phyloP scores from a whole-genome alignment of 2,797 vertebrate genomes.

The Babyrousa celebensis region DNA sequence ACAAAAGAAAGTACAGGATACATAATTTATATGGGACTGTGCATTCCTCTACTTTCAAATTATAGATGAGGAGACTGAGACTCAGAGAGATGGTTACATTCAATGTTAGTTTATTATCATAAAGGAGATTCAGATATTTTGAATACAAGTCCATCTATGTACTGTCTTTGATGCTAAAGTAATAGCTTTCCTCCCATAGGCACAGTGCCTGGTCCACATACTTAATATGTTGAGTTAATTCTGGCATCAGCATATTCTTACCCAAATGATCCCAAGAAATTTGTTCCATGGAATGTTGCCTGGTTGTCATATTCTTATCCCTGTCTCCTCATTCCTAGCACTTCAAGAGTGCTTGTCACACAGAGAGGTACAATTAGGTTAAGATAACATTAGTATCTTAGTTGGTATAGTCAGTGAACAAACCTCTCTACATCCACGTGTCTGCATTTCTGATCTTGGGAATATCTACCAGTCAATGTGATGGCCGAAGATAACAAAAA shows the following conservation, averaged over 20 bases:
- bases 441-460: conserved; percentile 24
- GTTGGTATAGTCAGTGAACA: neutral
- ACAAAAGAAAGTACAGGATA: neutral
- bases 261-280: conserved; percentile 35
- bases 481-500: neutral
- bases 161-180: conserved; percentile 7
- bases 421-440: neutral
- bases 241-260: neutral
- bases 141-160: neutral
- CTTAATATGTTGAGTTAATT: conserved; percentile 39
- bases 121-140: conserved; percentile 27
- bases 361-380: neutral
- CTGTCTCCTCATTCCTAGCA: neutral
- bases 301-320: neutral
- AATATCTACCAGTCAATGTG: neutral
- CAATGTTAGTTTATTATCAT: neutral
- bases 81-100: neutral
- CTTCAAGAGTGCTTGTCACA: neutral
- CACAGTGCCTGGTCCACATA: neutral
- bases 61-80: neutral
- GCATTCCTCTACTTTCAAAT: neutral
- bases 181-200: neutral
- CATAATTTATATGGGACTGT: neutral
- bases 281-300: conserved; percentile 26
- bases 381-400: neutral